phyloP scores from a whole-genome alignment of 2,113 vertebrate species.

The Chauna torquata region DNA sequence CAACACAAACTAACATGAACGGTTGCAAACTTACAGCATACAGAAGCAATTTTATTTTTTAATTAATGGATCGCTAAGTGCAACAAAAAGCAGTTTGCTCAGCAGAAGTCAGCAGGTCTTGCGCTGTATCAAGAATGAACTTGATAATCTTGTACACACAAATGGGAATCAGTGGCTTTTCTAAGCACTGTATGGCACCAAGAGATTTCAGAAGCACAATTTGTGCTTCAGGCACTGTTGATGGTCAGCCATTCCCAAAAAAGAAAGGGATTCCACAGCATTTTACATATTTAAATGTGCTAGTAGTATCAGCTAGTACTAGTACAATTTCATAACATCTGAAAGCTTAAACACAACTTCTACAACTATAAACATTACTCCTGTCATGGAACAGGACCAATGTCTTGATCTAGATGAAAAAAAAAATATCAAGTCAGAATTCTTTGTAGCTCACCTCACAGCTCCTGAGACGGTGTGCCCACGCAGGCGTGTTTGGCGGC shows the following conservation, averaged over 20 bases:
- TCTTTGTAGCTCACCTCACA: slow-evolving; percentile 79
- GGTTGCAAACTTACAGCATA: background rate
- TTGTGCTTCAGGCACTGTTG: background rate
- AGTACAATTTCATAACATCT: background rate
- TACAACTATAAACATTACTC: background rate
- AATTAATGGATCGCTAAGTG: background rate
- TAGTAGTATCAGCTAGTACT: background rate
- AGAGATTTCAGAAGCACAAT: background rate
- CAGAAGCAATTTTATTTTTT: background rate
- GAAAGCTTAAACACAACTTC: background rate
- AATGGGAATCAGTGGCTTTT: background rate
- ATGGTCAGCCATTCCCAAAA: background rate
- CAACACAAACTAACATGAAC: background rate
- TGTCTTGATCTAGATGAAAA: background rate
- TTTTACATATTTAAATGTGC: background rate
- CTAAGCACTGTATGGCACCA: background rate
- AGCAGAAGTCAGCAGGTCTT: background rate
- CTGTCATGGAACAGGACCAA: background rate
- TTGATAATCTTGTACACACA: background rate
- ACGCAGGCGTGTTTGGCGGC: slow-evolving; percentile 77
- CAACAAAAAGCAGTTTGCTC: background rate
- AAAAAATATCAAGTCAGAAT: background rate
- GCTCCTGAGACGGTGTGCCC: slow-evolving; percentile 80
- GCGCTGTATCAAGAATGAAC: background rate
- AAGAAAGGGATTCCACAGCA: background rate